phyloP scores from a whole-genome alignment of 2,113 vertebrate genomes.

The Thalassoma bifasciatum region DNA sequence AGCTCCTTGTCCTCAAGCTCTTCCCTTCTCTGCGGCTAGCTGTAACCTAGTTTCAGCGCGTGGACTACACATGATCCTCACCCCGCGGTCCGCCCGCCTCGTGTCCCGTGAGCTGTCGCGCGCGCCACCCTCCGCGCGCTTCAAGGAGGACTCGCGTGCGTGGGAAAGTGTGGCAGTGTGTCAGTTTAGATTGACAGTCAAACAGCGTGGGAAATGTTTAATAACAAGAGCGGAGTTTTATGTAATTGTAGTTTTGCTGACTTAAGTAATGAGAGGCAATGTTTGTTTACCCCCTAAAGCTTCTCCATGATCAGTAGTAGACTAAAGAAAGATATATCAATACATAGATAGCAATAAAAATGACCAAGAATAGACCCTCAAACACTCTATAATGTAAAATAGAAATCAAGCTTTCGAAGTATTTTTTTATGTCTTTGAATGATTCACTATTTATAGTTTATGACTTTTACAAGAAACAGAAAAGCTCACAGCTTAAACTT shows the following conservation, averaged over 20 bases:
- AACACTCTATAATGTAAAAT: no score
- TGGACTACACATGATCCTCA: conserved; percentile 86
- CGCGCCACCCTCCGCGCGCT: conserved; percentile 66
- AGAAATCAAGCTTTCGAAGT: no score
- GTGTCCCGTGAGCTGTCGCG: conserved; percentile 72
- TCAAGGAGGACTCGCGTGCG: conserved; percentile 73
- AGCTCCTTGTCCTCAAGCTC: conserved; percentile 11
- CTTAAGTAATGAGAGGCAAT: background rate
- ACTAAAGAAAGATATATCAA: background rate
- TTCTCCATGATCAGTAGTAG: background rate
- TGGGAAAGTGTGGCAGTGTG: conserved; percentile 86
- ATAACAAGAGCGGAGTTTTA: conserved; percentile 18
- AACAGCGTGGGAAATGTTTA: conserved; percentile 72
- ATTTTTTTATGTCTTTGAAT: no score
- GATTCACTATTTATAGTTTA: no score
- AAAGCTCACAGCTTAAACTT: no score
- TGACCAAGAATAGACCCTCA: background rate
- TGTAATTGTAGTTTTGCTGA: background rate
- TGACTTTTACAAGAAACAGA: no score
- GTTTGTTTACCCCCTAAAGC: background rate
- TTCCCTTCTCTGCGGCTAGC: conserved; percentile 47
- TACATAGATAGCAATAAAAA: background rate
- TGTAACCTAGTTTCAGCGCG: conserved; percentile 81
- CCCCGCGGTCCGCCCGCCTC: conserved; percentile 75
- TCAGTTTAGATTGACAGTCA: conserved; percentile 65